phyloP scores from a whole-genome alignment of 2,113 vertebrate species.

The Burhinus oedicnemus region DNA sequence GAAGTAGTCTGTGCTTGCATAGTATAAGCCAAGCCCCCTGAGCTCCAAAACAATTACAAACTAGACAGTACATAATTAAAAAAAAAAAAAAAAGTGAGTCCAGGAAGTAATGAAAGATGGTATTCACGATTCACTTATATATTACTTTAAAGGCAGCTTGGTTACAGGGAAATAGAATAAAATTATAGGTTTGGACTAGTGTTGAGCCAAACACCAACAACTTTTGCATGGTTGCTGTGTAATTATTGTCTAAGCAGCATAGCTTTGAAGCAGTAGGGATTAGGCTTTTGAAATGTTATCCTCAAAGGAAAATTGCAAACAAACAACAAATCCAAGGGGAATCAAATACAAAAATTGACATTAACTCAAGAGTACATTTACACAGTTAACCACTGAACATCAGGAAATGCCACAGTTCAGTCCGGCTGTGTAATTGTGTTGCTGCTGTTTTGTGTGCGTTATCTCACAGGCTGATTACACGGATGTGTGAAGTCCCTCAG shows the following conservation, averaged over 20 bases:
- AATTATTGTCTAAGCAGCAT: background rate
- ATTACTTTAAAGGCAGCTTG: background rate
- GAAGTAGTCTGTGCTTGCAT: background rate
- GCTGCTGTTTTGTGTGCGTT: background rate
- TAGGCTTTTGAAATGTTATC: conserved; percentile 6
- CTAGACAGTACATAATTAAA: background rate
- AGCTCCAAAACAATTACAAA: background rate
- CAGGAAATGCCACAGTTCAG: background rate
- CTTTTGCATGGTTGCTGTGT: background rate
- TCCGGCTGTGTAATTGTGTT: background rate
- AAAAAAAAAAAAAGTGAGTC: background rate
- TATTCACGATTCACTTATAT: background rate
- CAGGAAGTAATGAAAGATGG: background rate
- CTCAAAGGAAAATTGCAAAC: background rate
- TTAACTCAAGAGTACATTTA: background rate
- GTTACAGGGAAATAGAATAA: background rate
- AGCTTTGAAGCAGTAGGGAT: background rate
- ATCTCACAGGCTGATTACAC: background rate
- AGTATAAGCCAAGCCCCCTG: background rate
- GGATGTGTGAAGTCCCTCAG: background rate
- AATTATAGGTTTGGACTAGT: background rate
- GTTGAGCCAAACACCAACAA: background rate
- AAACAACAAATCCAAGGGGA: background rate
- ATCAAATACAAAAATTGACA: background rate
- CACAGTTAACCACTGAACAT: background rate